Base-by-base conservation (phyloP, 2,888 invertebrate genomes). In the Pandemis heparana region DNA sequence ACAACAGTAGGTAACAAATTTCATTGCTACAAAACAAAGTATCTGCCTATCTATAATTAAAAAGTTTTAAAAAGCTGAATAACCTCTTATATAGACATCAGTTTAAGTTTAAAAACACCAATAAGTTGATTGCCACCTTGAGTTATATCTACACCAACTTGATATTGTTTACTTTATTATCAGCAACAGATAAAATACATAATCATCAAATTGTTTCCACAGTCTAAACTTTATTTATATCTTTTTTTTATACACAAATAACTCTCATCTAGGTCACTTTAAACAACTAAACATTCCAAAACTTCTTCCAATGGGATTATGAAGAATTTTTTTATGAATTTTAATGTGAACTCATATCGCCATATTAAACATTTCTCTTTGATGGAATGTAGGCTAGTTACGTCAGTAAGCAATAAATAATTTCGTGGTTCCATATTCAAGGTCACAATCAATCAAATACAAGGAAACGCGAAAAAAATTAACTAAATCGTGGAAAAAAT, bases 391-490 rank as follows among this genome's bases (percentile, higher is more conserved):
- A 53, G 73, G 60, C 48, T 46, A 23, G 59, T 74, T 74, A 74
- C 74, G 74, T 74, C 74, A 74, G 69, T 38, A 23, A 39, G n/a
- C 51, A 69, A 61, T 65, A 74, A 69, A 70, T 70, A 65, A 70
- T 65, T 70, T 70, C 70, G 70, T 74, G 60, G 60, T 59, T 74
- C 56, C 60, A 53, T 48, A 9, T 8, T 43, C 74, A 74, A 74
- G 74, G 74, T 65, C 74, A 65, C 53, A 59, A 65, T 16, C 53
- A 39, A n/a, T n/a, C 39, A 48, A 73, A 62, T 53, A n/a, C 66
- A 38, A 51, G 51, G 39, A 10, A 12, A 60, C 61, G 9, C 10
- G n/a, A 48, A 41, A 43, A 71, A 53, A 23, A 32, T 7, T 7
- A 2, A 38, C 10, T 46, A 5, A 4, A 41, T 41, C n/a, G 51